These are phyloP conservation scores for Troglohyphantes excavatus DNA, from an alignment of 2,888 invertebrate species.

Conservation along the genomic window DNA sequence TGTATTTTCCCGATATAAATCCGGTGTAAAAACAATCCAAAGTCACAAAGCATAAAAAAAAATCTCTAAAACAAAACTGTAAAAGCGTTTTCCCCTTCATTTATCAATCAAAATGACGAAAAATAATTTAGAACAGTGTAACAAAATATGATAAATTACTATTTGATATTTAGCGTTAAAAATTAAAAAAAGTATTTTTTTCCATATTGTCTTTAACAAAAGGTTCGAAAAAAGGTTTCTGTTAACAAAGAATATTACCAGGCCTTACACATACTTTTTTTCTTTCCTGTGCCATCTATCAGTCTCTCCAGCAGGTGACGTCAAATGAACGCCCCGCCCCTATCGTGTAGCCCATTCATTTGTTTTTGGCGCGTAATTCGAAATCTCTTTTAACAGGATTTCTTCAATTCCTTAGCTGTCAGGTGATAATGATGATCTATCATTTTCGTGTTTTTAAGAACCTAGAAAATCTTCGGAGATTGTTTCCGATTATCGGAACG, in stretches of 20 bases:
- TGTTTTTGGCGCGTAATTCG: conserved; percentile 40
- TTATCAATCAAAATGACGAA: too few relatives aligned
- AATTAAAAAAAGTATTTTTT: too few relatives aligned
- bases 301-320: conserved; percentile 25
- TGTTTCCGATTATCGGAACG: too few relatives aligned
- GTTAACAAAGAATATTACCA: conserved; percentile 6
- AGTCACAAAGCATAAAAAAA: too few relatives aligned
- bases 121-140: too few relatives aligned
- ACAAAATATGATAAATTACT: too few relatives aligned
- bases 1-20: too few relatives aligned
- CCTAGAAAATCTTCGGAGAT: too few relatives aligned
- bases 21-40: too few relatives aligned
- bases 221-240: conserved; percentile 13
- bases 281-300: conserved; percentile 18
- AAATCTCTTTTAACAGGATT: conserved; percentile 40
- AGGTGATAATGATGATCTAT: conserved; percentile 47
- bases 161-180: too few relatives aligned
- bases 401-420: conserved; percentile 42
- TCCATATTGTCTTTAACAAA: not conserved
- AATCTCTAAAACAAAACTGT: too few relatives aligned
- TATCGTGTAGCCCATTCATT: conserved; percentile 40
- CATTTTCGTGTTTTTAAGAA: not conserved
- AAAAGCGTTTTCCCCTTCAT: too few relatives aligned
- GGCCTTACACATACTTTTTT: not conserved
- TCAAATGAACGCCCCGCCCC: conserved; percentile 29